Evolutionary conservation across 2,888 invertebrate genomes (phyloP).

Genomic region (Hypselothyrea guttata): DNA sequence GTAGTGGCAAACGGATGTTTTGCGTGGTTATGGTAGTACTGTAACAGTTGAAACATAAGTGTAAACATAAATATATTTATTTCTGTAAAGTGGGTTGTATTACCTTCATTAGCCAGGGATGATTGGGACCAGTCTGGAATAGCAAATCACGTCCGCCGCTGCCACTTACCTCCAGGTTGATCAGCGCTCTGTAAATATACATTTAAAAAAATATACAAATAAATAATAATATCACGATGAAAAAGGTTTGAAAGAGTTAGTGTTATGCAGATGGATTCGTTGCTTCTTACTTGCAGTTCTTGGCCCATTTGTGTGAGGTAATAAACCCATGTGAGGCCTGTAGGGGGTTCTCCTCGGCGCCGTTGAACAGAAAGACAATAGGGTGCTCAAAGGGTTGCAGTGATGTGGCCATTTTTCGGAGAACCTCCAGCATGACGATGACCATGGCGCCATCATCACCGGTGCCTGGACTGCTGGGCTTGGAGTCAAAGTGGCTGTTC

Average conservation of each 20-base stretch:
- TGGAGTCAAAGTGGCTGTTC: constrained; percentile 97
- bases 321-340: constrained; percentile 88
- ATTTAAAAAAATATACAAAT: no score
- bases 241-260: no score
- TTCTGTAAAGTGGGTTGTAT: no score
- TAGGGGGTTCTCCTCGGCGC: constrained; percentile 86
- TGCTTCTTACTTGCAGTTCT: constrained; percentile 58
- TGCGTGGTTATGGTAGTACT: constrained; percentile 83
- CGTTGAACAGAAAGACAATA: constrained; percentile 87
- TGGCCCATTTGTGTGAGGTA: constrained; percentile 82
- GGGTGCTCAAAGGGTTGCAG: constrained; percentile 83
- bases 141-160: constrained; percentile 94
- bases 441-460: constrained; percentile 87
- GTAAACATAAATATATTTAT: background rate
- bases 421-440: constrained; percentile 85
- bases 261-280: no score
- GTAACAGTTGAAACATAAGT: constrained; percentile 7
- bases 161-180: constrained; percentile 96
- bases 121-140: constrained; percentile 92
- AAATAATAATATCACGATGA: no score
- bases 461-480: constrained; percentile 91
- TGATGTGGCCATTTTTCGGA: constrained; percentile 82
- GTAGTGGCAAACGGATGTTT: constrained; percentile 85
- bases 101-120: constrained; percentile 86
- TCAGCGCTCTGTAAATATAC: constrained; percentile 84